phyloP scores from a whole-genome alignment of 2,797 vertebrate genomes.

The Melanotaenia pygmaea region DNA sequence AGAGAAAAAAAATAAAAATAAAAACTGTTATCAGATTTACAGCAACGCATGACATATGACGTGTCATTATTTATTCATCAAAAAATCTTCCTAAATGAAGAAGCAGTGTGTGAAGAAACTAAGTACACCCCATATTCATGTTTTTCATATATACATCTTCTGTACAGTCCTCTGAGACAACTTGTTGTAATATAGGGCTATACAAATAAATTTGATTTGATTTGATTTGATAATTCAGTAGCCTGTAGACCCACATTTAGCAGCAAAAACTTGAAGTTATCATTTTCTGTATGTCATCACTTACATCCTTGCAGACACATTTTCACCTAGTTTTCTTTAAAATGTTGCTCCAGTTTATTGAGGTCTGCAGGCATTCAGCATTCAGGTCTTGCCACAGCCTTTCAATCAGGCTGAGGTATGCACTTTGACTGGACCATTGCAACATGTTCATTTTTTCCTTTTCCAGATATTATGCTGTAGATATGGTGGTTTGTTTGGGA shows the following conservation, averaged over 20 bases:
- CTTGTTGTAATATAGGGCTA: no score
- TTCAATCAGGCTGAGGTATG: slow-evolving; percentile 1
- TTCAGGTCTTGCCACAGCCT: not conserved
- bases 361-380: not conserved
- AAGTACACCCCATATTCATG: not conserved
- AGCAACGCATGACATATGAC: not conserved
- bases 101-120: not conserved
- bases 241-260: not conserved
- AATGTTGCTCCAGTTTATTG: not conserved
- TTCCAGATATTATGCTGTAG: not conserved
- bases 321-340: not conserved
- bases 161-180: no score
- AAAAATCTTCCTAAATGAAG: not conserved
- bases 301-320: not conserved
- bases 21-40: not conserved
- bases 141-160: no score
- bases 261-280: not conserved
- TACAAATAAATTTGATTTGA: no score
- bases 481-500: slow-evolving; percentile 4
- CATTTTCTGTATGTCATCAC: not conserved
- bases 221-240: no score
- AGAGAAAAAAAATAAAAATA: not conserved
- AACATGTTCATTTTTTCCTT: not conserved
- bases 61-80: not conserved
- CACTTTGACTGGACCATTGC: slow-evolving; percentile 9